Conservation (phyloP, 1,140 invertebrate genomes). For the Pseudobourletiella spinata region DNA sequence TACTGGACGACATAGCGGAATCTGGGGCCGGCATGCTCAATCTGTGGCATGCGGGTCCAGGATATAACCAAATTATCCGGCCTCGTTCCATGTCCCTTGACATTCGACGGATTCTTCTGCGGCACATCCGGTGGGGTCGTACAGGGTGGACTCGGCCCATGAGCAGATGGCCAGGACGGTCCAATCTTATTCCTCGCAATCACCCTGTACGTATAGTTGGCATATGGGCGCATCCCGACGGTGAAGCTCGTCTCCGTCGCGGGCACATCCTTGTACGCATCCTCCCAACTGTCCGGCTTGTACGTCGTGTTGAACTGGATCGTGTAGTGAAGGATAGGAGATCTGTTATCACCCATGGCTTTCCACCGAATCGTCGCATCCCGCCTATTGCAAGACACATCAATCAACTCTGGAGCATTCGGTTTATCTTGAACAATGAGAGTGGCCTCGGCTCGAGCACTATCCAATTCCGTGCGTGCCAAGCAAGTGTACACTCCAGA, state of each 20-base stretch:
- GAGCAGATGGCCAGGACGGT: conserved; percentile 68
- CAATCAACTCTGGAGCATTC: conserved; percentile 65
- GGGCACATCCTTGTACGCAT: conserved; percentile 61
- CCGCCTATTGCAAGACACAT: conserved; percentile 56
- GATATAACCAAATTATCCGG: conserved; percentile 86
- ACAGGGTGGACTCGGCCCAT: conserved; percentile 52
- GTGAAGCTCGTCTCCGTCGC: conserved; percentile 67
- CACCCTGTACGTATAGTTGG: conserved; percentile 87
- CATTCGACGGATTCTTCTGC: conserved; percentile 88
- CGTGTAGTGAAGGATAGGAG: conserved; percentile 81
- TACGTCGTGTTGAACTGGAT: conserved; percentile 94
- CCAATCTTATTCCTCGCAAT: conserved; percentile 45
- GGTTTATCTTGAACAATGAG: conserved; percentile 93
- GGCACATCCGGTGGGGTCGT: conserved; percentile 81
- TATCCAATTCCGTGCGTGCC: conserved; percentile 81
- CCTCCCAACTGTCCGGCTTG: conserved; percentile 84
- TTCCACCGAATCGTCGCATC: conserved; percentile 72
- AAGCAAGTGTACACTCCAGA: conserved; percentile 93
- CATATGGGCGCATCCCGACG: conserved; percentile 75
- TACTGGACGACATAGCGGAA: conserved; percentile 88
- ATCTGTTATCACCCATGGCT: conserved; percentile 84
- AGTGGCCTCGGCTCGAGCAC: conserved; percentile 69
- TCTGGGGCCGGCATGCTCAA: conserved; percentile 89
- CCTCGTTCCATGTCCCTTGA: conserved; percentile 75
- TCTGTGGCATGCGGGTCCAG: conserved; percentile 93